These are phyloP conservation scores for Drosophila simulans DNA, from an alignment of 1,140 invertebrate genomes.

Conservation along the genomic window DNA sequence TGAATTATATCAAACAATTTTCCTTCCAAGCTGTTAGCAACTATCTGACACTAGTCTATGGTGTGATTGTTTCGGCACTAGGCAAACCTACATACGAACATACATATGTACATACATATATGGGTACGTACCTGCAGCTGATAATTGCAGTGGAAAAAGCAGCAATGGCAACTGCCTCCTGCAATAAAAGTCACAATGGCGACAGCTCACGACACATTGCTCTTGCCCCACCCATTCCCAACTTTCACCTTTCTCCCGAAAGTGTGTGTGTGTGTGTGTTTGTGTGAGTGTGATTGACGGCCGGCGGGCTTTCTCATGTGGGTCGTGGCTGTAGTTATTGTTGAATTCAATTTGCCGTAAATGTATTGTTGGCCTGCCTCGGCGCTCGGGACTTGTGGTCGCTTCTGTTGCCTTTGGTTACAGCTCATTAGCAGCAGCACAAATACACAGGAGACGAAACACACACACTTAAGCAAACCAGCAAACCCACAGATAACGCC, in stretches of 20 bases:
- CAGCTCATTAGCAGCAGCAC: constrained; percentile 64
- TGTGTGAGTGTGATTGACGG: constrained; percentile 34
- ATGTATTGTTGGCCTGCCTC: constrained; percentile 44
- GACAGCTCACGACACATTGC: constrained; percentile 54
- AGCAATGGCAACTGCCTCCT: constrained; percentile 35
- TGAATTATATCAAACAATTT: too few relatives aligned
- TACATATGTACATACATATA: background rate
- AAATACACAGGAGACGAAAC: background rate
- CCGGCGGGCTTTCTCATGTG: constrained; percentile 28
- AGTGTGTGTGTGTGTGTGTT: constrained; percentile 5
- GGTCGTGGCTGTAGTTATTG: constrained; percentile 29
- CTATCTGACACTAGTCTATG: background rate
- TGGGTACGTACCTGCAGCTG: constrained; percentile 24
- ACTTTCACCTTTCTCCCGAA: constrained; percentile 12
- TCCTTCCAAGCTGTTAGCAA: too few relatives aligned
- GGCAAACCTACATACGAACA: constrained; percentile 11
- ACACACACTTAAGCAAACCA: background rate
- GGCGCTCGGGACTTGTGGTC: constrained; percentile 29
- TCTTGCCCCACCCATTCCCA: background rate
- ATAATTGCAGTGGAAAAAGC: constrained; percentile 55
- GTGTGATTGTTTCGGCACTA: background rate
- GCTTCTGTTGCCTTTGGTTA: constrained; percentile 63
- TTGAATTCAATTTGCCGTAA: constrained; percentile 69
- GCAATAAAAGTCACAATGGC: constrained; percentile 52
- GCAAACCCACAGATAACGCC: constrained; percentile 9